Conservation (phyloP, 37 sponge, comb jelly and placozoan genomes). For the Ianthella basta region DNA sequence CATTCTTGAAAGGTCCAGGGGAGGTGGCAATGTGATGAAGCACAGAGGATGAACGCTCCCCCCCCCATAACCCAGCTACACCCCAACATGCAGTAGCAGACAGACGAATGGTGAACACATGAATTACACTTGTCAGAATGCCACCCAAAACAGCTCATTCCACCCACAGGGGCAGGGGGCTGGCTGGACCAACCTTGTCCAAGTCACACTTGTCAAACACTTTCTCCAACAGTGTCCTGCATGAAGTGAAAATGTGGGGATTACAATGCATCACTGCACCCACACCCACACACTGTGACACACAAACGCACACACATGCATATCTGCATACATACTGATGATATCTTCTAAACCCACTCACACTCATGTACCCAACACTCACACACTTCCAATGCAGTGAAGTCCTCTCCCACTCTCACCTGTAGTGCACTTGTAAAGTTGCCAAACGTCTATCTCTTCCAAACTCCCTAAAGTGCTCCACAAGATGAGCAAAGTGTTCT, state of each 20-base stretch:
- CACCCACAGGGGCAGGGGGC: not conserved
- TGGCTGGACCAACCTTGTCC: slow-evolving; percentile 46
- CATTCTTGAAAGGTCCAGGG: too few species aligned
- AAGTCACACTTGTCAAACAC: slow-evolving; percentile 59
- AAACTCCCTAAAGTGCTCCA: slow-evolving; percentile 26
- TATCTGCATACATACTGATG: too few species aligned
- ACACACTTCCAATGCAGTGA: too few species aligned
- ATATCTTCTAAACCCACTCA: too few species aligned
- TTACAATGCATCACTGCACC: too few species aligned
- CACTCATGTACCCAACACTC: too few species aligned
- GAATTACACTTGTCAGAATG: not conserved
- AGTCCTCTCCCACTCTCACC: not conserved
- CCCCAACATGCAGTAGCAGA: too few species aligned
- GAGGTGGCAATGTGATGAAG: too few species aligned
- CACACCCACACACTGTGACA: not conserved
- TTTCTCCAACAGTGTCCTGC: slow-evolving; percentile 32
- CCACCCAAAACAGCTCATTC: not conserved
- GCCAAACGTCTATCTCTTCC: not conserved
- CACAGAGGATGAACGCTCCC: too few species aligned
- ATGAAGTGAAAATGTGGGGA: not conserved
- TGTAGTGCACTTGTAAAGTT: not conserved
- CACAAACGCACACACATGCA: slow-evolving; percentile 29
- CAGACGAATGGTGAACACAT: not conserved
- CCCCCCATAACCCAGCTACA: too few species aligned
- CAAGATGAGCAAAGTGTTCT: not conserved